These are phyloP conservation scores for Eulemur rubriventer DNA, from an alignment of 2,797 vertebrate genomes.

Conservation along the genomic window DNA sequence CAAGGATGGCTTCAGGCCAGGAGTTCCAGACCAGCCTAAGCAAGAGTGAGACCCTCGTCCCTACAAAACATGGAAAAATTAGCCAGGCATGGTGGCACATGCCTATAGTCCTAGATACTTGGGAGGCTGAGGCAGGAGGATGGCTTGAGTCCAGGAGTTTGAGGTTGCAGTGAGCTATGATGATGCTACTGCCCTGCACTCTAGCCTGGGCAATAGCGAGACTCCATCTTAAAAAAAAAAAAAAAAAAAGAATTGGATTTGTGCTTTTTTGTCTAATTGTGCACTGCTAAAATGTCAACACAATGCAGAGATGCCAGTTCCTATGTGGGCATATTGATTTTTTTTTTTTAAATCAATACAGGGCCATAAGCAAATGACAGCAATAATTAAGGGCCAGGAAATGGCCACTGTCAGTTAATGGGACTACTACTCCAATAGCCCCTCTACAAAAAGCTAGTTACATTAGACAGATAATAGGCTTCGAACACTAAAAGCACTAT, in stretches of 20 bases:
- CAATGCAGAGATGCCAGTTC: slow-evolving; percentile 14
- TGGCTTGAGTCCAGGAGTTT: neutral
- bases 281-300: slow-evolving; percentile 28
- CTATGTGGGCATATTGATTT: neutral
- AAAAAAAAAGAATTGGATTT: neutral
- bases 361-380: slow-evolving; percentile 50
- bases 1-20: neutral
- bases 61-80: neutral
- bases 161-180: neutral
- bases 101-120: neutral
- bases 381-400: slow-evolving; percentile 44
- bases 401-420: neutral
- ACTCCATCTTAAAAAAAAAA: neutral
- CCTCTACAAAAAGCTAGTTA: neutral
- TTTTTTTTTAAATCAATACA: slow-evolving; percentile 16
- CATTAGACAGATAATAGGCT: neutral
- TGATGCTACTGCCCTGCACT: neutral
- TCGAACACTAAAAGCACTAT: neutral
- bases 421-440: neutral
- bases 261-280: slow-evolving; percentile 19
- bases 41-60: neutral
- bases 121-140: neutral
- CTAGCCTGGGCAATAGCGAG: neutral
- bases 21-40: neutral
- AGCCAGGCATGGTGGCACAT: neutral